Evolutionary conservation across 1,140 invertebrate species (phyloP).

Genomic region (Theocolax elegans): DNA sequence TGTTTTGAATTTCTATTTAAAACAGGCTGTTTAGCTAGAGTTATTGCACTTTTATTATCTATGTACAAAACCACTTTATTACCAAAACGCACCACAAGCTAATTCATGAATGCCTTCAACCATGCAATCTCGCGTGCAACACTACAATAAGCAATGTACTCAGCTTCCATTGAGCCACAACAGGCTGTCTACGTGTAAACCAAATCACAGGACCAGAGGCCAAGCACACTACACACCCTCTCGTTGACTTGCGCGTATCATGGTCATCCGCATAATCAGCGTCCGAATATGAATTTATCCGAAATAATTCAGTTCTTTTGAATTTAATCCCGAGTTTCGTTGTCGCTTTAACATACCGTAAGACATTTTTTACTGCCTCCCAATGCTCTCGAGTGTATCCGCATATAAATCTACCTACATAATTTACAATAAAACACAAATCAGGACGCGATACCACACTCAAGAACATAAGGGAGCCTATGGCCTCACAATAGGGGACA

Average conservation of each 20-base stretch:
- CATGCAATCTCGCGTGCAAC: constrained; percentile 41
- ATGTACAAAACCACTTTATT: neutral
- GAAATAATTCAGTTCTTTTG: neutral
- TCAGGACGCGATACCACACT: neutral
- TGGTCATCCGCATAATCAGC: constrained; percentile 54
- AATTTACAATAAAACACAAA: neutral
- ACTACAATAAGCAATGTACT: constrained; percentile 49
- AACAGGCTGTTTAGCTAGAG: neutral
- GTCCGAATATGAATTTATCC: constrained; percentile 40
- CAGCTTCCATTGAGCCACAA: constrained; percentile 48
- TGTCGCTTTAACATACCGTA: neutral
- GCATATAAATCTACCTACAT: neutral
- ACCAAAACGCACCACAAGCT: neutral
- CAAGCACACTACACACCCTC: constrained; percentile 52
- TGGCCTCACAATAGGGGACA: neutral
- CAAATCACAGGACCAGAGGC: constrained; percentile 50
- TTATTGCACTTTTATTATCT: neutral
- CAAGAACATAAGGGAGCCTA: neutral
- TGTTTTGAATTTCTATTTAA: neutral
- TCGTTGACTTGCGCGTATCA: constrained; percentile 47
- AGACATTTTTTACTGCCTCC: neutral
- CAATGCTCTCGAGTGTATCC: neutral
- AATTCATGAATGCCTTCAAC: constrained; percentile 36
- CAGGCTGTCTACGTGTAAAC: constrained; percentile 47
- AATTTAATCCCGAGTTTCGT: neutral